phyloP scores from a whole-genome alignment of 1,140 invertebrate species.

The Cyphomyrmex costatus region DNA sequence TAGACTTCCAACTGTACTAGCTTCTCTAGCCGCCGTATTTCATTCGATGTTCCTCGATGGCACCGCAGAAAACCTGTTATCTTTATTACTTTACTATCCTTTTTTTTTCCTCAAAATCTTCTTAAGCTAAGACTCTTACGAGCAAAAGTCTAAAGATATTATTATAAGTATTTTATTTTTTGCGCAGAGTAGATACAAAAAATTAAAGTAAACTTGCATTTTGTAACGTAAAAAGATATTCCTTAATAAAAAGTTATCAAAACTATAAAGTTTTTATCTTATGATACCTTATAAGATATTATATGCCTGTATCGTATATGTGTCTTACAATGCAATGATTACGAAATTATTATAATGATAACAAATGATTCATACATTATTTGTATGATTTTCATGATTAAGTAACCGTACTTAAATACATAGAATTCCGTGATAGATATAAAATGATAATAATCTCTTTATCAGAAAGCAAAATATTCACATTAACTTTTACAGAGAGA shows the following conservation, averaged over 20 bases:
- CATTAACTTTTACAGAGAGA: not conserved
- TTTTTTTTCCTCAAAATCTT: constrained; percentile 47
- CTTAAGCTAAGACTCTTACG: constrained; percentile 58
- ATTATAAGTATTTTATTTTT: constrained; percentile 46
- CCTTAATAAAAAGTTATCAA: not conserved
- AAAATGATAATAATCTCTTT: not conserved
- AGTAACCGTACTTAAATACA: not conserved
- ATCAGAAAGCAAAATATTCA: not conserved
- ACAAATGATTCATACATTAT: not conserved
- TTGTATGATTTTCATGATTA: not conserved
- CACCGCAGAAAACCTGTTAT: constrained; percentile 56
- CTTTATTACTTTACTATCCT: constrained; percentile 53
- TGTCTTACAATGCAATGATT: not conserved
- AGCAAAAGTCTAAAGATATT: constrained; percentile 30
- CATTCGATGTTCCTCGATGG: constrained; percentile 60
- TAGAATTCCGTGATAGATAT: not conserved
- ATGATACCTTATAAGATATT: not conserved
- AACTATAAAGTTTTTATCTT: not conserved
- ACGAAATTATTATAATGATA: not conserved
- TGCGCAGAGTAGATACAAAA: not conserved
- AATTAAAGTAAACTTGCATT: constrained; percentile 3
- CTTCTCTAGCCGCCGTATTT: constrained; percentile 50
- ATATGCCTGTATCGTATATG: not conserved
- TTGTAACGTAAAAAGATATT: constrained; percentile 12
- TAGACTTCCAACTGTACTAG: constrained; percentile 57